phyloP scores from a whole-genome alignment of 2,888 invertebrate species.

The Epirrhoe alternata region DNA sequence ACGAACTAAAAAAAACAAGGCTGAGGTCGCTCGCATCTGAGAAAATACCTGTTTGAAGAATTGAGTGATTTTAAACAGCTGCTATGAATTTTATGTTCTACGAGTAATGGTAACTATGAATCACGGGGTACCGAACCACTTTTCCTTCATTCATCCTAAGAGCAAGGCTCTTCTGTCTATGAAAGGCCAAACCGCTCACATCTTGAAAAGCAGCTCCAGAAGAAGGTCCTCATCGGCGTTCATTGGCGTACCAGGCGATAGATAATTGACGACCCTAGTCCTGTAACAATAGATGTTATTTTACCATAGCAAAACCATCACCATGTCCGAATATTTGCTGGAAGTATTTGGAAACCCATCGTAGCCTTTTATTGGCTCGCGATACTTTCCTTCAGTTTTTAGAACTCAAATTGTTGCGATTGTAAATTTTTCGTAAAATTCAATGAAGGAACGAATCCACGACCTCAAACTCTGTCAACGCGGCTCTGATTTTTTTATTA shows the following conservation, averaged over 20 bases:
- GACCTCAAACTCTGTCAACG: too few relatives aligned
- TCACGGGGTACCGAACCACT: slow-evolving; percentile 28
- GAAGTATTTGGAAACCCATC: too few relatives aligned
- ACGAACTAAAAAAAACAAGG: slow-evolving; percentile 59
- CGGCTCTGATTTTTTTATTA: too few relatives aligned
- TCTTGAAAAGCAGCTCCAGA: slow-evolving; percentile 79
- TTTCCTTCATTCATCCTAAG: background rate
- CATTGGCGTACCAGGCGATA: slow-evolving; percentile 81
- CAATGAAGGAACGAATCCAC: too few relatives aligned
- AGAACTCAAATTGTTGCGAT: too few relatives aligned
- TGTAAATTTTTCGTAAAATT: too few relatives aligned
- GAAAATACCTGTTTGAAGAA: slow-evolving; percentile 63
- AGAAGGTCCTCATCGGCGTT: slow-evolving; percentile 80
- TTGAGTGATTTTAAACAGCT: slow-evolving; percentile 40
- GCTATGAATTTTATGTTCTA: slow-evolving; percentile 42
- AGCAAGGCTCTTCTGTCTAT: slow-evolving; percentile 13
- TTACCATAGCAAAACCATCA: background rate
- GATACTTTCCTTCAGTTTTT: too few relatives aligned
- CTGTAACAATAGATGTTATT: slow-evolving; percentile 3
- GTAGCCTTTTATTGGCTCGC: too few relatives aligned
- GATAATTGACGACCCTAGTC: slow-evolving; percentile 74
- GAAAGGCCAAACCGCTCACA: slow-evolving; percentile 56
- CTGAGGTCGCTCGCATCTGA: slow-evolving; percentile 70
- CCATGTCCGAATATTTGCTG: too few relatives aligned
- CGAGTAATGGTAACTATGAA: slow-evolving; percentile 43